Conservation (phyloP, 1,140 invertebrate genomes). For the Octopus sinensis region DNA sequence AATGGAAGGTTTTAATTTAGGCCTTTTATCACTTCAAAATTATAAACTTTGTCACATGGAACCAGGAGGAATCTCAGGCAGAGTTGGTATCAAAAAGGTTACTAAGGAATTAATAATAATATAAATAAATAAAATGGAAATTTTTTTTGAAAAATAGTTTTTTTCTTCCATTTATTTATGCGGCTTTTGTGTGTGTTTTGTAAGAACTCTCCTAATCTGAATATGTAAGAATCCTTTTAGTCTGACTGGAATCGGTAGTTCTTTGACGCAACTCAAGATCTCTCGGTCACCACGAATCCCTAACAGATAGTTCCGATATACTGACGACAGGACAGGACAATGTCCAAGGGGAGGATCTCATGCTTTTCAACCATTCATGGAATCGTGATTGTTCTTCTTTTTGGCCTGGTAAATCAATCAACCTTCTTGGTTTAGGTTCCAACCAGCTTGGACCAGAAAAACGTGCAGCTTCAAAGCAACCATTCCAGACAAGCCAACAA, state of each 20-base stretch:
- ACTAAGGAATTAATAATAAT: too few relatives aligned
- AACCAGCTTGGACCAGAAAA: not conserved
- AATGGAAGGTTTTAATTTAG: too few relatives aligned
- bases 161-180: too few relatives aligned
- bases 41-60: too few relatives aligned
- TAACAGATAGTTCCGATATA: not conserved
- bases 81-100: too few relatives aligned
- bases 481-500: too few relatives aligned
- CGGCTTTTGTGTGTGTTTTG: too few relatives aligned
- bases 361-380: not conserved
- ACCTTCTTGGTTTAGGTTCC: conserved; percentile 1
- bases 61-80: too few relatives aligned
- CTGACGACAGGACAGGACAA: not conserved
- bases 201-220: not conserved
- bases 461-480: not conserved
- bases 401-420: conserved; percentile 9
- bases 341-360: not conserved
- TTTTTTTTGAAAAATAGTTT: too few relatives aligned
- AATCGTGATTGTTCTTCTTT: not conserved
- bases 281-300: not conserved
- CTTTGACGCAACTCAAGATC: not conserved
- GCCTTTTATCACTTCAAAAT: too few relatives aligned
- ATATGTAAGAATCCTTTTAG: conserved; percentile 11
- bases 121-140: too few relatives aligned
- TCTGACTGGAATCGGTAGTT: not conserved